Evolutionary conservation across 2,113 vertebrate genomes (phyloP).

Genomic region (Verasper variegatus): DNA sequence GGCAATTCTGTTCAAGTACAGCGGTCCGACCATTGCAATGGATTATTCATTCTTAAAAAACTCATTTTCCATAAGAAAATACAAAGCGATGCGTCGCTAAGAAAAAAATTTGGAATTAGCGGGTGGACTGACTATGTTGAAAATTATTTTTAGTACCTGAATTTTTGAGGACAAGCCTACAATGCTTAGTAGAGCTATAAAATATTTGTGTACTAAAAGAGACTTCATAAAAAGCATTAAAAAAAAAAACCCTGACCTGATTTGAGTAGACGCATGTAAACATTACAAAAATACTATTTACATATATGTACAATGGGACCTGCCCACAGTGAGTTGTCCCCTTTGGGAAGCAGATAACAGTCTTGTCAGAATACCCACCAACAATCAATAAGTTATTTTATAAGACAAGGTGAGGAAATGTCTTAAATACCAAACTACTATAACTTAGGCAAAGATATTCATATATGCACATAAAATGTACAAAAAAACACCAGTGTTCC

Average conservation of each 20-base stretch:
- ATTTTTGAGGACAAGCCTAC: conserved; percentile 6
- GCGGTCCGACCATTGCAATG: conserved; percentile 27
- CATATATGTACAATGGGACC: conserved; percentile 78
- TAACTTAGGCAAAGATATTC: conserved; percentile 76
- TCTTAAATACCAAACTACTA: conserved; percentile 81
- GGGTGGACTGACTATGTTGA: not conserved
- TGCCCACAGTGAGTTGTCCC: conserved; percentile 70
- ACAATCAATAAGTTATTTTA: conserved; percentile 75
- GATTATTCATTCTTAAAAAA: conserved; percentile 52
- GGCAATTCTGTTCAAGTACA: conserved; percentile 54
- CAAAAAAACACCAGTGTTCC: conserved; percentile 30
- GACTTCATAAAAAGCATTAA: not conserved
- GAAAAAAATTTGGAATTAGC: not conserved
- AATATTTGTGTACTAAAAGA: not conserved
- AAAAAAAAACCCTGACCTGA: conserved; percentile 61
- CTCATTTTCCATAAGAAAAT: conserved; percentile 4
- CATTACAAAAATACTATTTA: conserved; percentile 61
- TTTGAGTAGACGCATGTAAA: conserved; percentile 64
- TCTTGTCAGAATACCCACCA: conserved; percentile 54
- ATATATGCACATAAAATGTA: conserved; percentile 58
- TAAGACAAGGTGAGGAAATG: conserved; percentile 34
- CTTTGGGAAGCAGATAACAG: conserved; percentile 43
- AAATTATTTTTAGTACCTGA: conserved; percentile 45
- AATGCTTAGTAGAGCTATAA: conserved; percentile 20
- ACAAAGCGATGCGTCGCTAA: not conserved